Conservation (phyloP, 2,888 invertebrate species). For the Hermaeophaga mercurialis region DNA sequence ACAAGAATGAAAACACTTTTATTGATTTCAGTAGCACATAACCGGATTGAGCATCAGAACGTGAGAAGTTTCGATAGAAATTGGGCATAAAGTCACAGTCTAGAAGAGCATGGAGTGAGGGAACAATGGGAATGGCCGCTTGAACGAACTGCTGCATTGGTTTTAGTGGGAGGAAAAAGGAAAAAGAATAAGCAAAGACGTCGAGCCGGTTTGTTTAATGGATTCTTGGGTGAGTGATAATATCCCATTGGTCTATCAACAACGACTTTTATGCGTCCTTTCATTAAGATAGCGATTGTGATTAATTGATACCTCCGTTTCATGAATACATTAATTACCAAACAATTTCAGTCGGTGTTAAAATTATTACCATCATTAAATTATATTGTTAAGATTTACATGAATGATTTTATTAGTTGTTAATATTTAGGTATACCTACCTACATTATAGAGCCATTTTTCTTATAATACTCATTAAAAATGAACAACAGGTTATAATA, state of each 20-base stretch:
- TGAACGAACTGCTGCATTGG: slow-evolving; percentile 37
- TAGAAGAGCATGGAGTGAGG: slow-evolving; percentile 43
- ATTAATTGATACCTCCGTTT: slow-evolving; percentile 19
- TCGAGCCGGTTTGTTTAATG: slow-evolving; percentile 43
- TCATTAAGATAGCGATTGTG: slow-evolving; percentile 34
- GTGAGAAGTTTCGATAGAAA: slow-evolving; percentile 40
- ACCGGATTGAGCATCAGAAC: slow-evolving; percentile 60
- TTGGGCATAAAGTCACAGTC: slow-evolving; percentile 44
- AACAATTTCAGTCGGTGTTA: slow-evolving; percentile 12
- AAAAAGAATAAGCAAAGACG: slow-evolving; percentile 43
- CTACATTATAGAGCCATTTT: no score
- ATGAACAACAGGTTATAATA: no score
- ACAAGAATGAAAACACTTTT: slow-evolving; percentile 61
- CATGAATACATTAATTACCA: slow-evolving; percentile 22
- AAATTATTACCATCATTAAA: slow-evolving; percentile 12
- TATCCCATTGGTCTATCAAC: slow-evolving; percentile 36
- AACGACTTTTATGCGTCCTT: slow-evolving; percentile 31
- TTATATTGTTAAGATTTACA: slow-evolving; percentile 18
- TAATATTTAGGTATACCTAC: slow-evolving; percentile 17
- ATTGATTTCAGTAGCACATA: slow-evolving; percentile 75
- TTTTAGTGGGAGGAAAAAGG: slow-evolving; percentile 39
- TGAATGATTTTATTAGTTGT: slow-evolving; percentile 23
- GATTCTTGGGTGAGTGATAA: slow-evolving; percentile 36
- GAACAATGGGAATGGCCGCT: slow-evolving; percentile 53
- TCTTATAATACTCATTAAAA: no score